A percentile compares a stretch with the other conserved stretches of the same genome.
phyloP scores from a whole-genome alignment of 2,888 invertebrate species.

The Amphipyra tragopoginis region DNA sequence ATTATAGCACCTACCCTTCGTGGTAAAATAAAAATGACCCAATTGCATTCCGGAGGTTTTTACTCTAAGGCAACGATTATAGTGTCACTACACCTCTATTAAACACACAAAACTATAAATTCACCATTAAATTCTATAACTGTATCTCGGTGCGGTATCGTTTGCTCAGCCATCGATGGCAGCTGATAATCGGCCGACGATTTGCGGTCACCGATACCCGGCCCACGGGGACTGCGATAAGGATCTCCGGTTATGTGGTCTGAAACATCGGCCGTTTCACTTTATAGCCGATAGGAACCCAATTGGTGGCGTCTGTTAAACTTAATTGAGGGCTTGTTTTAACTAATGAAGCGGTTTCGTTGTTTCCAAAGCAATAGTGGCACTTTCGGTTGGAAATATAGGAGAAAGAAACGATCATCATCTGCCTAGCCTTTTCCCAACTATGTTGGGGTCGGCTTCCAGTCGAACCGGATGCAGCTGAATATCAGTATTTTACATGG shows the following conservation, averaged over 20 bases:
- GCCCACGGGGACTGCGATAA: conserved; percentile 53
- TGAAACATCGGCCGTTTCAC: conserved; percentile 40
- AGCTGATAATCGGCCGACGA: conserved; percentile 58
- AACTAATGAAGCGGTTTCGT: conserved; percentile 33
- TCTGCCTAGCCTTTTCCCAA: too few relatives aligned
- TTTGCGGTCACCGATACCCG: conserved; percentile 62
- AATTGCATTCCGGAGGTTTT: too few relatives aligned
- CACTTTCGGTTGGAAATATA: background rate
- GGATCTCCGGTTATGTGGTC: conserved; percentile 54
- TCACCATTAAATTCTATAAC: conserved; percentile 43
- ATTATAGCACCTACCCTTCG: too few relatives aligned
- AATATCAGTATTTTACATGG: too few relatives aligned
- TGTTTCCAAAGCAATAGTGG: conserved; percentile 9
- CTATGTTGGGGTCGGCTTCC: too few relatives aligned
- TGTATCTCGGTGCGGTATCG: conserved; percentile 29
- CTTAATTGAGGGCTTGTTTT: conserved; percentile 45
- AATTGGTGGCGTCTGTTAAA: conserved; percentile 49
- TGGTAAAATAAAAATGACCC: too few relatives aligned
- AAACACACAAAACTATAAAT: conserved; percentile 4
- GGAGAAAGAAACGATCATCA: background rate
- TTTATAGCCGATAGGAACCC: conserved; percentile 55
- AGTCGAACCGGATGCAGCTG: too few relatives aligned
- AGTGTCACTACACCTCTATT: conserved; percentile 34
- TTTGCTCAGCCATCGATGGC: conserved; percentile 50
- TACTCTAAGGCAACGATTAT: too few relatives aligned